Conservation (phyloP, 2,797 vertebrate genomes). For the Amphiprion clarkii region DNA sequence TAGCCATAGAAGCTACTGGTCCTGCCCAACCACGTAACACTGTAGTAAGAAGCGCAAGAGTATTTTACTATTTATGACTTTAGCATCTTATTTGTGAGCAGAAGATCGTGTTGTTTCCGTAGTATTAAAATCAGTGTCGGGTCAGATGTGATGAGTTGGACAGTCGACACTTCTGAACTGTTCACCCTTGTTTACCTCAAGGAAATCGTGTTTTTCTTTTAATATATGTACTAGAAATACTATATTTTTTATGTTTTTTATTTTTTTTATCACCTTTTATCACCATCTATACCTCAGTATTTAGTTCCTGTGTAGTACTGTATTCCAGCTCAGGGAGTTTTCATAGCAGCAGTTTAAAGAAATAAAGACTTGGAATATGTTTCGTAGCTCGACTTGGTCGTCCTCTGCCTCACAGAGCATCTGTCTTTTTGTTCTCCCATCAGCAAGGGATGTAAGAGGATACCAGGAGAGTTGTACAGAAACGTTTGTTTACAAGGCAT, state of each 20-base stretch:
- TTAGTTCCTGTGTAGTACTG: background rate
- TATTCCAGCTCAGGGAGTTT: constrained; percentile 33
- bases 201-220: background rate
- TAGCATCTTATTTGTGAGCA: background rate
- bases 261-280: background rate
- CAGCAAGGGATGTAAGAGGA: constrained; percentile 5
- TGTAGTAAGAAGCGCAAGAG: background rate
- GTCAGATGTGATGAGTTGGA: background rate
- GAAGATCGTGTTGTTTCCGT: background rate
- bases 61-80: background rate
- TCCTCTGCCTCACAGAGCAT: constrained; percentile 15
- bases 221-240: background rate
- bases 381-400: background rate
- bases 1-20: background rate
- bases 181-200: constrained; percentile 22
- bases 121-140: background rate
- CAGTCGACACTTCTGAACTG: background rate
- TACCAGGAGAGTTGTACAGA: constrained; percentile 16
- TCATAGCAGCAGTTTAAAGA: constrained; percentile 1
- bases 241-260: background rate
- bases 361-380: background rate
- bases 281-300: background rate
- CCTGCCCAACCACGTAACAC: background rate
- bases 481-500: constrained; percentile 37
- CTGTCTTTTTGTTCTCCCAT: constrained; percentile 5